These are phyloP conservation scores for Calonectris borealis DNA, from an alignment of 2,113 vertebrate genomes.

Conservation along the genomic window DNA sequence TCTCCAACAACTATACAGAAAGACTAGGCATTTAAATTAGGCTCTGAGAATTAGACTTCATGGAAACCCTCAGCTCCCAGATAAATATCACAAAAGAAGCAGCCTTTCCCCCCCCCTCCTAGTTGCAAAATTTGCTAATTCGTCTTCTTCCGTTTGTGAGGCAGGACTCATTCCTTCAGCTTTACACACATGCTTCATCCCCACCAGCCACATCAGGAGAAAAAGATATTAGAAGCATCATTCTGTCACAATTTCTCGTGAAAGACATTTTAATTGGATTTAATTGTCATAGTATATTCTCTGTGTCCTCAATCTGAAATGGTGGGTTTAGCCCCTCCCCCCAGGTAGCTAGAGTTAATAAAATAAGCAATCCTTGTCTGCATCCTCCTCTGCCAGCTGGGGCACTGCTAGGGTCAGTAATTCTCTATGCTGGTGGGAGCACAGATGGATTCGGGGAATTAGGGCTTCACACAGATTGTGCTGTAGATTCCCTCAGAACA, in stretches of 20 bases:
- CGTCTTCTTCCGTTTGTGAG: neutral
- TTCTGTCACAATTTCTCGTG: neutral
- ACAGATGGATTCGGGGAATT: slow-evolving; percentile 59
- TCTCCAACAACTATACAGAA: neutral
- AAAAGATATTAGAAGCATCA: neutral
- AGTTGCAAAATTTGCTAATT: neutral
- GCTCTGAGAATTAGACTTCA: neutral
- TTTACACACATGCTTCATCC: neutral
- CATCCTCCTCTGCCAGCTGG: slow-evolving; percentile 43
- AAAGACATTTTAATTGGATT: neutral
- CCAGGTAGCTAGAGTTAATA: neutral
- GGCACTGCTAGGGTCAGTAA: neutral
- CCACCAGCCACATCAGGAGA: neutral
- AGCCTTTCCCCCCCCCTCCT: rapidly evolving
- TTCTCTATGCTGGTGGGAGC: neutral
- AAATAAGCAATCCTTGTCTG: slow-evolving; percentile 1
- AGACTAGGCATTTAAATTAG: neutral
- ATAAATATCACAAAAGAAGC: neutral
- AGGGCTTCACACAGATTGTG: slow-evolving; percentile 36
- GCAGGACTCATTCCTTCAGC: neutral
- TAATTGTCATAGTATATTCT: neutral
- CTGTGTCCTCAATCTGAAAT: neutral
- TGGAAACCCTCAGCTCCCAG: neutral
- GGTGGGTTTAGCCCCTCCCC: neutral
- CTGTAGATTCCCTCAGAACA: neutral